Evolutionary conservation across 1,140 invertebrate genomes (phyloP).

Genomic region (Rhyzopertha dominica): DNA sequence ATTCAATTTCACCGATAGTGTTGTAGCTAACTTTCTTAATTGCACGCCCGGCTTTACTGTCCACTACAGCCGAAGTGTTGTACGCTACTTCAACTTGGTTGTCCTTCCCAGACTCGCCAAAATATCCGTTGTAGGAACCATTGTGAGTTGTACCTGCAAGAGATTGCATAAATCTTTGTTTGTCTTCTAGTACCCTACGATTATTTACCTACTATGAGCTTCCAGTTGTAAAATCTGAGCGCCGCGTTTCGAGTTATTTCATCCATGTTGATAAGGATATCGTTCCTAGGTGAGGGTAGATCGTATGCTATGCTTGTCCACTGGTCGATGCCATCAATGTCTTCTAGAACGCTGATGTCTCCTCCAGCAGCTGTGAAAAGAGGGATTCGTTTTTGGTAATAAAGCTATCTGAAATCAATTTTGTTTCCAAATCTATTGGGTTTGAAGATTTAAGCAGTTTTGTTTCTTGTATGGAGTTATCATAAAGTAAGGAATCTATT

Average conservation of each 20-base stretch:
- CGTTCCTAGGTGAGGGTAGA: conserved; percentile 44
- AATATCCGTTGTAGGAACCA: conserved; percentile 38
- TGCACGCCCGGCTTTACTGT: conserved; percentile 34
- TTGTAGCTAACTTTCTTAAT: conserved; percentile 34
- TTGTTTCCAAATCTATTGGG: too few species aligned
- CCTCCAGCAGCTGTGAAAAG: conserved; percentile 51
- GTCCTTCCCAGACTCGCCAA: conserved; percentile 35
- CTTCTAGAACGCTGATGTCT: conserved; percentile 39
- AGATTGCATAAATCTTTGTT: conserved; percentile 2
- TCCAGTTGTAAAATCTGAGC: conserved; percentile 46
- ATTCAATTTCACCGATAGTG: conserved; percentile 33
- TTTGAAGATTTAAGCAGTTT: too few species aligned
- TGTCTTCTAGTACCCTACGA: too few species aligned
- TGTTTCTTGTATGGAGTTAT: too few species aligned
- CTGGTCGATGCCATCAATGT: conserved; percentile 49
- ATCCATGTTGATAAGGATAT: conserved; percentile 48
- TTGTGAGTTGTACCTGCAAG: conserved; percentile 39
- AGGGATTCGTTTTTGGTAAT: too few species aligned
- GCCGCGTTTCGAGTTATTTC: conserved; percentile 46
- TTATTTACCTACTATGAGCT: conserved; percentile 48
- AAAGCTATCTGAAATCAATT: too few species aligned
- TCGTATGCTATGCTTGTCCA: conserved; percentile 48
- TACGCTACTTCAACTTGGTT: conserved; percentile 34
- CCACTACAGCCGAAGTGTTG: conserved; percentile 33
- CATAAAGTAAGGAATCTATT: too few species aligned